Evolutionary conservation across 2,113 vertebrate genomes (phyloP).

Genomic region (Carlito syrichta): DNA sequence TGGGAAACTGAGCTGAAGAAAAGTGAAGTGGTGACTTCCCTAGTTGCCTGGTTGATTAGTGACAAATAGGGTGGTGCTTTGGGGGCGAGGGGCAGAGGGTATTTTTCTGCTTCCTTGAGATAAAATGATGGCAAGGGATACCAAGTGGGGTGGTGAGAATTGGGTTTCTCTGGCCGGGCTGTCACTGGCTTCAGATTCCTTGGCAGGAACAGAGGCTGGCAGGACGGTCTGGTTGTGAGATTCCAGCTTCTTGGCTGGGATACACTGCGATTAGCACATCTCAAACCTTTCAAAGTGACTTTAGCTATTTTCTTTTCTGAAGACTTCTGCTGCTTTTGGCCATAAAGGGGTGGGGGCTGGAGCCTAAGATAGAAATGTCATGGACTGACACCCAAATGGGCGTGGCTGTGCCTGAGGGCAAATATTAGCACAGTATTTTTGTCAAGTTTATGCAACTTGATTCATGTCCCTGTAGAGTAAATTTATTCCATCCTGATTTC

Average conservation of each 20-base stretch:
- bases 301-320: conserved; percentile 68
- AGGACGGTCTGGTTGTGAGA: conserved; percentile 11
- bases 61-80: neutral
- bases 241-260: conserved; percentile 64
- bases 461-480: conserved; percentile 48
- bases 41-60: neutral
- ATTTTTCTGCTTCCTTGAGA: conserved; percentile 58
- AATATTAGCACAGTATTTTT: conserved; percentile 76
- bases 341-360: conserved; percentile 36
- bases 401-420: conserved; percentile 48
- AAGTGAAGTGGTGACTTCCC: neutral
- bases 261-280: conserved; percentile 60
- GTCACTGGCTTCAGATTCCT: neutral
- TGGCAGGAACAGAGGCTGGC: conserved; percentile 34
- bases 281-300: conserved; percentile 66
- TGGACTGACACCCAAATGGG: conserved; percentile 57
- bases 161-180: conserved; percentile 32
- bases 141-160: neutral
- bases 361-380: conserved; percentile 56
- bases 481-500: conserved; percentile 70
- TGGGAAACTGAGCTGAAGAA: neutral
- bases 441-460: conserved; percentile 70
- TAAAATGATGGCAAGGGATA: neutral
- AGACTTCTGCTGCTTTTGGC: conserved; percentile 59
- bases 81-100: neutral